Conservation (phyloP, 2,888 invertebrate species). For the Aporophyla lueneburgensis region DNA sequence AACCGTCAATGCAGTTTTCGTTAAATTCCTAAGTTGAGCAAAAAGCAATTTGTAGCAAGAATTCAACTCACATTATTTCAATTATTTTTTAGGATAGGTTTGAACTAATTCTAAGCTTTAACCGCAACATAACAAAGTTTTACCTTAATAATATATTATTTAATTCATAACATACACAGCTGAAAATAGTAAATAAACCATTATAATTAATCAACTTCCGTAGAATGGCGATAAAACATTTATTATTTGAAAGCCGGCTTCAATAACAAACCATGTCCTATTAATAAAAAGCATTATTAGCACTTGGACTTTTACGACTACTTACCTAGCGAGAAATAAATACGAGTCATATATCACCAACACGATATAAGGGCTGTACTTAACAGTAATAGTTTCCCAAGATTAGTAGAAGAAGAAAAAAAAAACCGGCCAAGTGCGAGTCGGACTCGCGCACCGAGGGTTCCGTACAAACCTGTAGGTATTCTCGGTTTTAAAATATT, state of each 20-base stretch:
- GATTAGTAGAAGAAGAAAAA: constrained; percentile 27
- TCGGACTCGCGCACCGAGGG: too few relatives aligned
- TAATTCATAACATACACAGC: constrained; percentile 25
- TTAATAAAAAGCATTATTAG: constrained; percentile 35
- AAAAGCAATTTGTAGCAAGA: not conserved
- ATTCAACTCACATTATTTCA: not conserved
- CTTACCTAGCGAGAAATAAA: constrained; percentile 31
- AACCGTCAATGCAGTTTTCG: not conserved
- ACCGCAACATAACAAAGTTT: constrained; percentile 28
- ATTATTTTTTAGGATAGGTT: constrained; percentile 2
- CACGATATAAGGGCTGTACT: constrained; percentile 39
- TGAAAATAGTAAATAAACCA: constrained; percentile 50
- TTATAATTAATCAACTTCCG: constrained; percentile 59
- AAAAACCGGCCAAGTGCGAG: too few relatives aligned
- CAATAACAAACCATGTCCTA: constrained; percentile 19
- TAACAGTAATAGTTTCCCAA: constrained; percentile 46
- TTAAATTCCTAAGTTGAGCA: not conserved
- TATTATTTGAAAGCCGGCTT: constrained; percentile 25
- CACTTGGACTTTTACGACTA: constrained; percentile 18
- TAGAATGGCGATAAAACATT: constrained; percentile 40
- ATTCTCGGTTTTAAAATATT: too few relatives aligned
- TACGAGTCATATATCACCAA: constrained; percentile 33
- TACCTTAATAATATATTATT: constrained; percentile 29
- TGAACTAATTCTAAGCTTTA: constrained; percentile 48
- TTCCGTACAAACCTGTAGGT: too few relatives aligned